phyloP scores from a whole-genome alignment of 2,113 vertebrate genomes.

The Mionectes macconnelli region DNA sequence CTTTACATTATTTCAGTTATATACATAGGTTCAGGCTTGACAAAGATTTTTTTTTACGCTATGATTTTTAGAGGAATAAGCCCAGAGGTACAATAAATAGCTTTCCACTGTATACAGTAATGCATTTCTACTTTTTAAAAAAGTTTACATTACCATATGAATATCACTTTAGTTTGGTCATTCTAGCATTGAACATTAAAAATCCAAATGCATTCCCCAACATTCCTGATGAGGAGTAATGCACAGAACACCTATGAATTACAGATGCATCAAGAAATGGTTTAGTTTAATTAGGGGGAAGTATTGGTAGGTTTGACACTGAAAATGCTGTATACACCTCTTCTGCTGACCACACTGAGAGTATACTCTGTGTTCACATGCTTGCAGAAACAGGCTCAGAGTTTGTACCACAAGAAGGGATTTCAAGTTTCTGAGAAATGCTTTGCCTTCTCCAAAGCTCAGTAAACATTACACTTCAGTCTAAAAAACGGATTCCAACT shows the following conservation, averaged over 20 bases:
- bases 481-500: constrained; percentile 22
- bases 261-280: neutral
- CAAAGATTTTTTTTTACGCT: constrained; percentile 67
- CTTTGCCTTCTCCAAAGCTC: neutral
- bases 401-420: neutral
- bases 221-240: constrained; percentile 67
- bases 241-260: constrained; percentile 21
- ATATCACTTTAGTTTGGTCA: constrained; percentile 76
- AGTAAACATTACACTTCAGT: neutral
- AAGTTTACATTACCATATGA: constrained; percentile 57
- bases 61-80: constrained; percentile 74
- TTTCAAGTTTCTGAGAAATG: constrained; percentile 7
- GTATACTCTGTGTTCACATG: neutral
- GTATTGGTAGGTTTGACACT: neutral
- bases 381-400: constrained; percentile 2
- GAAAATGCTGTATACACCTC: constrained; percentile 19
- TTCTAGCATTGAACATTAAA: constrained; percentile 65
- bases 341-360: neutral
- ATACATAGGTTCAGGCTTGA: constrained; percentile 81
- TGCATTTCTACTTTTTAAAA: constrained; percentile 58
- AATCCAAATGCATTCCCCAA: constrained; percentile 61
- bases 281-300: neutral
- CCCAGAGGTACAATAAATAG: constrained; percentile 78
- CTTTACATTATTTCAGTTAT: constrained; percentile 85
- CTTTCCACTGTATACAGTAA: constrained; percentile 63